Evolutionary conservation across 2,888 invertebrate genomes (phyloP), one percentile per base, ranked within the genome.

Genomic region (Ormyrus thymus): DNA sequence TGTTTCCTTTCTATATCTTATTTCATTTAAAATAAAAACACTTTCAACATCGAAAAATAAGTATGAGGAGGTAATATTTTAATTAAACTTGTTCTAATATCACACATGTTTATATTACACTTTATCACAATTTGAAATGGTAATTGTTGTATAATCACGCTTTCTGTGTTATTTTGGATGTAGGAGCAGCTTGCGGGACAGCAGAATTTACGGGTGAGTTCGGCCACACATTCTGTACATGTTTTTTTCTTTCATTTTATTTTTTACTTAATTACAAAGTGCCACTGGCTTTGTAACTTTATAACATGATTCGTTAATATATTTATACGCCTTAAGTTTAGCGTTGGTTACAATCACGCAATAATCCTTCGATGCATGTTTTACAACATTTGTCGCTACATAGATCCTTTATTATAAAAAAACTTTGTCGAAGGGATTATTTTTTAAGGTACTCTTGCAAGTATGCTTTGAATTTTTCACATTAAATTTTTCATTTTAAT

Each of bases 101-200:
- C n/a, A 43, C 43, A 69, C 56, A 13, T 10, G 56, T 59, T 51
- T 64, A 15, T 53, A 56, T 70, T 73, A 55, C 50, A 15, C 29
- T 11, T 43, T 15, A 61, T 29, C 29, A 29, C 29, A 29, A 29
- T 29, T 29, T 29, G 29, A 29, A 29, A 29, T 29, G 29, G 76
- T 80, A 80, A 77, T 81, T 78, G 78, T 85, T 84, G 85, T 87
- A 53, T 80, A 88, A 87, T 84, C 85, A 83, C 85, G 84, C 83
- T 87, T 89, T 88, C 85, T 88, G 82, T 86, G 84, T 89, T 87
- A 84, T 87, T 82, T 85, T 85, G 80, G 84, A 90, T 90, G 88
- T 92, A 96, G 96, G 94, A 94, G 95, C 93, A 96, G 96, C 92
- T 95, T 96, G 92, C 95, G 95, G 91, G 96, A 96, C 92, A 96